Evolutionary conservation across 2,888 invertebrate genomes (phyloP), one percentile per base, ranked within the genome.

Genomic region (Dastarcus helophoroides): DNA sequence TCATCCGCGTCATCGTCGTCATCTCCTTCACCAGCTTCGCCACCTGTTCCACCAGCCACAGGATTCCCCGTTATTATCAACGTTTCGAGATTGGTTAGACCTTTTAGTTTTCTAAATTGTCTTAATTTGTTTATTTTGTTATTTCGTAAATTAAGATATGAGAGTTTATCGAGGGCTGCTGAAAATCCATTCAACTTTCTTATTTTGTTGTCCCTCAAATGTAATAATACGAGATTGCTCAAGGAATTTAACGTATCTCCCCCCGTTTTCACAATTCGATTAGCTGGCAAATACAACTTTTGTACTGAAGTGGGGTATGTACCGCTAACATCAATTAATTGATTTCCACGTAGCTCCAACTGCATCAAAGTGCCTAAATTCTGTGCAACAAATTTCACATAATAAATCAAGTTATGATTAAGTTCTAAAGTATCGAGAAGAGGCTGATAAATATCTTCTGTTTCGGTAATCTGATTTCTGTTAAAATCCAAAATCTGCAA

Each of bases 121-220:
- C 54, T 62, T 32, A 71, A 43, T 19, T 65, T 64, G 3, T 45
- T 43, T 11, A 76, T 64, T 38, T 63, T 64, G 38, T 73, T 73
- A 36, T 63, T 63, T 2, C 76, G 53, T 14, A 76, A 41, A 50
- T 76, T 76, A 1, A 76, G 24, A 35, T 75, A 75, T 16, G 51
- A 54, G 10, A 76, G 52, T 35, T 67, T 69, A 3, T 34, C 54
- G 19, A 67, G 47, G 1, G 38, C 43, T 7, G 52, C 46, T 6
- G 58, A 48, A 38, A 76, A 73, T 1, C 73, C 73, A 15, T 68
- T 56, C 7, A 76, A 47, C 22, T 60, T 54, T 26, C 55, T 63
- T 34, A 76, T 62, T 7, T 65, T 68, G 56, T 89, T 89, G 24
- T 69, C 67, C 1, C 85, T 70, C 17, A 86, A 55, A 48, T 88